Conservation (phyloP, 2,888 invertebrate genomes). For the Sturmia bella region DNA sequence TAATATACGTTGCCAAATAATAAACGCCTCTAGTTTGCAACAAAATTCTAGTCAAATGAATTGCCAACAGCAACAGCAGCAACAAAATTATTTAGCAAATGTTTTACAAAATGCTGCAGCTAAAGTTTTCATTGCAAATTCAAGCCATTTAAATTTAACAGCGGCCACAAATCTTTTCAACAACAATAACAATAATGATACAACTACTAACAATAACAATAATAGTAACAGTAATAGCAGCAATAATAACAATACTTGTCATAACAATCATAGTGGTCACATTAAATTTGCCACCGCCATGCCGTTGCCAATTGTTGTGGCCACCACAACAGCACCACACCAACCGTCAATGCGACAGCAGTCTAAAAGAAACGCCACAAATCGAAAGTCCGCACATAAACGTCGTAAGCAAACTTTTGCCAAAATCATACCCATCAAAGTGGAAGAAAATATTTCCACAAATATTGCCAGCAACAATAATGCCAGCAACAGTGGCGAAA, state of each 20-base stretch:
- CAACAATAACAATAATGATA: slow-evolving; percentile 71
- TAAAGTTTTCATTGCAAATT: slow-evolving; percentile 72
- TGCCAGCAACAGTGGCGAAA: slow-evolving; percentile 26
- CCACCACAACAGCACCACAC: slow-evolving; percentile 56
- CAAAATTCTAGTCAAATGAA: slow-evolving; percentile 76
- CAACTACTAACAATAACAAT: slow-evolving; percentile 65
- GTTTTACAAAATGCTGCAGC: slow-evolving; percentile 71
- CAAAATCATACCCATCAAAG: slow-evolving; percentile 67
- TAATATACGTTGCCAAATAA: slow-evolving; percentile 77
- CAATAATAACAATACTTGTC: slow-evolving; percentile 69
- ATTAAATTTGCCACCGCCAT: slow-evolving; percentile 71
- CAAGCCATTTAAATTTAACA: slow-evolving; percentile 71
- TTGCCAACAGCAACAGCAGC: slow-evolving; percentile 61
- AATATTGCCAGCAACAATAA: slow-evolving; percentile 30
- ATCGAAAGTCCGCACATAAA: slow-evolving; percentile 65
- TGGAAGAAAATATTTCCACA: slow-evolving; percentile 56
- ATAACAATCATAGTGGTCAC: slow-evolving; percentile 70
- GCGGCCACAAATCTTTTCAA: slow-evolving; percentile 71
- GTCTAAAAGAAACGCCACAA: slow-evolving; percentile 16
- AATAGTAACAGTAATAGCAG: slow-evolving; percentile 69
- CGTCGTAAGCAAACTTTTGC: slow-evolving; percentile 74
- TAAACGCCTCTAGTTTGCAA: slow-evolving; percentile 74
- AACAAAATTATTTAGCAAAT: slow-evolving; percentile 68
- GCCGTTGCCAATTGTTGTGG: slow-evolving; percentile 74
- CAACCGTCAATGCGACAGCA: slow-evolving; percentile 1